Base-by-base conservation (phyloP, 2,113 vertebrate species). In the Gobius niger region DNA sequence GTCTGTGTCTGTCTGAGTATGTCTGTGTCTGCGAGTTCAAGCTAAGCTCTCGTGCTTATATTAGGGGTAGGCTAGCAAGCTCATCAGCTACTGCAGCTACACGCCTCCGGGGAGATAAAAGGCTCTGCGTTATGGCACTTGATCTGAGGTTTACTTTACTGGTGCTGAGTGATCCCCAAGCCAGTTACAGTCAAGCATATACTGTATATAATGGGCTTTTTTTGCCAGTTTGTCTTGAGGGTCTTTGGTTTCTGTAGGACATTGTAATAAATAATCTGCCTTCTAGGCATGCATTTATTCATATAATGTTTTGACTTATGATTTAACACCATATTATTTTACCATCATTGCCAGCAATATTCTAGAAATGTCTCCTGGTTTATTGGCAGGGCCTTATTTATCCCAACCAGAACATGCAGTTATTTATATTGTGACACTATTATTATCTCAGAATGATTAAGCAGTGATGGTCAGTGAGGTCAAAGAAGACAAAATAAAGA, bases 1-100 rank as follows among this genome's bases (percentile, higher is more conserved):
- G 94, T 82, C 83, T 69, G 85, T 85, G 91, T 92, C 93, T 87
- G 87, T 95, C 92, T 67, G 70, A 56, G 69, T 60, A 12, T 52
- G 72, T 81, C 75, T 81, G 62, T 56, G 68, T 81, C 72, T 68
- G 70, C 13, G 19, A 65, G 73, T 80, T 80, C 65, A 75, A 54
- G 67, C 73, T 67, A 54, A n/a, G 70, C 67, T 67, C 56, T 8
- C 9, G 6, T 67, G 80, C 82, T 87, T 74, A 76, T 85, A 82
- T 84, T 77, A 70, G 77, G 67, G 53, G 67, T 16, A 14, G 67
- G 67, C 71, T 70, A 76, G 72, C 56, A 40, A 59, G 68, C 75
- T 49, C 62, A 51, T 78, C 24, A 5, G 70, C 75, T 75, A 56
- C 80, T 70, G 70, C 24, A 34, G 24, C 67, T 77, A 0, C 62